Conservation (phyloP, 2,113 vertebrate genomes). For the Microcebus tavaratra region DNA sequence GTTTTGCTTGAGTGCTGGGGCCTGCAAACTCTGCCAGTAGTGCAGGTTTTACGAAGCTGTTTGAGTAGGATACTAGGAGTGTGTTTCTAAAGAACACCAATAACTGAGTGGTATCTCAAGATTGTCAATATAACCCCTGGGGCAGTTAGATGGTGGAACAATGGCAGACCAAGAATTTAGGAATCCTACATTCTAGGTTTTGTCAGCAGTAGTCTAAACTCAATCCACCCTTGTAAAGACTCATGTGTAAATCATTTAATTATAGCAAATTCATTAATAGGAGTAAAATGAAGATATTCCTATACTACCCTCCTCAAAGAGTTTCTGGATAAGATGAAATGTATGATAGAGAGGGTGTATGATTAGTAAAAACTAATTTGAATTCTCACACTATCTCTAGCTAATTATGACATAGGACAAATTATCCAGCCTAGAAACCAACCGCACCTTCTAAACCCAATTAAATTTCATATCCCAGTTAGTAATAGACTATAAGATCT, state of each 20-base stretch:
- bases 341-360: background rate
- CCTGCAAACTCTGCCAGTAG: background rate
- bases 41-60: background rate
- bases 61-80: background rate
- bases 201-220: background rate
- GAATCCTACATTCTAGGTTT: background rate
- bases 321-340: background rate
- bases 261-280: background rate
- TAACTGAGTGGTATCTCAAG: background rate
- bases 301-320: background rate
- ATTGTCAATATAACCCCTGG: background rate
- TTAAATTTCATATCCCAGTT: slow-evolving; percentile 26
- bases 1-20: background rate
- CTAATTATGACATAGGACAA: slow-evolving; percentile 11
- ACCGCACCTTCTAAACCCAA: slow-evolving; percentile 42
- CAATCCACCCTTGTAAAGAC: background rate
- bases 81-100: background rate
- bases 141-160: background rate
- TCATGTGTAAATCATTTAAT: background rate
- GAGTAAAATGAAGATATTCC: background rate
- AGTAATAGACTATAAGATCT: background rate
- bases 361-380: slow-evolving; percentile 7
- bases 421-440: background rate
- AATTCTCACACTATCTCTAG: background rate
- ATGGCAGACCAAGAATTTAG: background rate